These are phyloP conservation scores for Caranx ignobilis DNA, from an alignment of 2,113 vertebrate genomes.

Conservation along the genomic window DNA sequence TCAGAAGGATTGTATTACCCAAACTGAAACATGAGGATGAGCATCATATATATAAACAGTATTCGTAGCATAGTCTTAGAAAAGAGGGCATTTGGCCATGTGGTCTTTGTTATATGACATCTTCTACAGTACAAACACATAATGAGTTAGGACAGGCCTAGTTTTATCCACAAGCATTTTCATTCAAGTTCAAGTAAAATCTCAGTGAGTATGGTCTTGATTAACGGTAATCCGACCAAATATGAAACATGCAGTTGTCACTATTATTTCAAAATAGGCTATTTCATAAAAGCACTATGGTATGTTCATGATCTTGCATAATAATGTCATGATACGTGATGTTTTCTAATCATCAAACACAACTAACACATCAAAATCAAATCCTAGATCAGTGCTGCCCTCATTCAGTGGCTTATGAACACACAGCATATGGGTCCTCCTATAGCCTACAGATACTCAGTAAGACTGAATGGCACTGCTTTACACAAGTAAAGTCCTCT, in stretches of 20 bases:
- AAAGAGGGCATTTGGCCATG: neutral
- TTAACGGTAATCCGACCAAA: neutral
- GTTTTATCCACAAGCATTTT: slow-evolving; percentile 4
- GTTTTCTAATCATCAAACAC: neutral
- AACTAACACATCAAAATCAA: neutral
- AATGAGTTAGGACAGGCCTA: neutral
- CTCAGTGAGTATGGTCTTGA: slow-evolving; percentile 3
- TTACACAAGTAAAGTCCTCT: neutral
- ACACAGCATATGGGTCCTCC: no score
- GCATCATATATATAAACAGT: neutral
- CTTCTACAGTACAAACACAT: neutral
- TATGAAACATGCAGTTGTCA: slow-evolving; percentile 7
- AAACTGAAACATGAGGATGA: slow-evolving; percentile 26
- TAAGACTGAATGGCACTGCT: neutral
- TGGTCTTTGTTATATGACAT: neutral
- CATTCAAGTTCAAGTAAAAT: neutral
- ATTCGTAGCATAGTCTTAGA: neutral
- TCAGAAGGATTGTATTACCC: slow-evolving; percentile 51
- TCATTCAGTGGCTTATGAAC: no score
- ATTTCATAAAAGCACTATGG: neutral
- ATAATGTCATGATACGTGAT: neutral
- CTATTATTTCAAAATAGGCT: neutral
- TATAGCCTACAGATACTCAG: neutral
- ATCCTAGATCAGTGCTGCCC: neutral
- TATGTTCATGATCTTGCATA: neutral